Evolutionary conservation across 1,140 invertebrate species (phyloP).

Genomic region (Drosophila subobscura): DNA sequence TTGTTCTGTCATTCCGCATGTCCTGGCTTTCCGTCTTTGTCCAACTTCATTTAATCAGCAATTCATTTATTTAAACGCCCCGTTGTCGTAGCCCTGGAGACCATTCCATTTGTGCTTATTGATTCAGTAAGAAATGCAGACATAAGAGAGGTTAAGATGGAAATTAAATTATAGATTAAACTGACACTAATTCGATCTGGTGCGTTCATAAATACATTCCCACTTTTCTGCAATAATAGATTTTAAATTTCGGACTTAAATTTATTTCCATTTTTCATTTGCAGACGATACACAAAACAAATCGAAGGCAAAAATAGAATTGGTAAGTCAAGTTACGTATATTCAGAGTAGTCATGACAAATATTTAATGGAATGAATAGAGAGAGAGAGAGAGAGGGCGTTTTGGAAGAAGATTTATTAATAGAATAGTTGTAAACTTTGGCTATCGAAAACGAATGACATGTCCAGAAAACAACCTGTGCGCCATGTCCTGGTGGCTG

Average conservation of each 20-base stretch:
- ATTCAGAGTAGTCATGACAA: conserved; percentile 13
- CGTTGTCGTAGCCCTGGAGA: conserved; percentile 31
- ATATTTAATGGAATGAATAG: conserved; percentile 29
- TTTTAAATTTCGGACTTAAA: no score
- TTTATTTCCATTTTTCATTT: neutral
- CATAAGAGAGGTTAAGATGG: neutral
- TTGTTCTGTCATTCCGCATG: neutral
- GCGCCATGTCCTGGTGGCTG: conserved; percentile 4
- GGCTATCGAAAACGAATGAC: conserved; percentile 39
- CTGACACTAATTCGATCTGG: conserved; percentile 56
- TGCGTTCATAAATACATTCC: conserved; percentile 54
- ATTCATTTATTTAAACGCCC: conserved; percentile 72
- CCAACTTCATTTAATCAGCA: conserved; percentile 67
- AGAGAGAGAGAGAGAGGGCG: conserved; percentile 4
- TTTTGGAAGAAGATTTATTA: conserved; percentile 29
- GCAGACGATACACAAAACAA: neutral
- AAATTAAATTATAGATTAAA: conserved; percentile 12
- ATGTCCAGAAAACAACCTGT: conserved; percentile 33
- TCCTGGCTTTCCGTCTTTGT: conserved; percentile 10
- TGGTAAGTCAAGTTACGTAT: conserved; percentile 37
- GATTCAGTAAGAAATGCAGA: conserved; percentile 35
- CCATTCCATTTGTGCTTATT: conserved; percentile 56
- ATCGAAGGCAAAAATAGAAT: conserved; percentile 3
- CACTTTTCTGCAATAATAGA: conserved; percentile 31
- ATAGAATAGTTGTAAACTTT: conserved; percentile 47